Evolutionary conservation across 2,888 invertebrate species (phyloP), one percentile per base, ranked within the genome.

Genomic region (Elysia crispata): DNA sequence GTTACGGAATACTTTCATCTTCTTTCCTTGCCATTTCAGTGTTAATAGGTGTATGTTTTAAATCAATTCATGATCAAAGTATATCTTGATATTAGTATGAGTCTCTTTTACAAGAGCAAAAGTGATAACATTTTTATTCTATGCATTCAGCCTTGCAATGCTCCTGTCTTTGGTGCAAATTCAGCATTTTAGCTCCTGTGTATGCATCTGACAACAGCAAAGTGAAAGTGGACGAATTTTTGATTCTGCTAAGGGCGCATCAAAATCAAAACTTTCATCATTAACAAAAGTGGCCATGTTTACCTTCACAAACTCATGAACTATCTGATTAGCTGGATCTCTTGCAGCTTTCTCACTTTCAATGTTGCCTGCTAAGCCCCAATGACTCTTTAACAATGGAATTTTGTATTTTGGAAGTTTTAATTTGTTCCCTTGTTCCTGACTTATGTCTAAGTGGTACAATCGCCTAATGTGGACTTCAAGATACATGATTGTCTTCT

Each of bases 301-400:
- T 41, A 41, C 41, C 41, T 41, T 41, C 11, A 41, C 41, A 41
- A 41, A 41, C 3, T 41, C 41, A 41, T 3, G 11, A 41, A 41
- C 41, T 41, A 41, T 41, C 11, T 41, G 5, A 41, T 41, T 41
- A 6, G 41, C 41, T 41, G 11, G 41, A 41, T 41, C 41, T 41
- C 11, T 41, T 6, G 41, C 3, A 41, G 41, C 41, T 11, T 41
- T 41, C 41, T 41, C 41, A 11, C 41, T 41, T 41, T 41, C 41
- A 41, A 41, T 70, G 70, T 70, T 23, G 70, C 49, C 70, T 33
- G 41, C 70, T 70, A 13, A 33, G 70, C 33, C 70, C 49, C 11
- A 41, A 33, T 18, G 20, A n/a, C 20, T 70, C 70, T 33, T 70
- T 41, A 5, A 70, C n/a, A 18, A 30, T 33, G 8, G 33, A 20